A percentile compares a stretch with the other conserved stretches of the same genome.
Evolutionary conservation across 2,797 vertebrate species (phyloP).

Genomic region (Rhyacichthys aspro): DNA sequence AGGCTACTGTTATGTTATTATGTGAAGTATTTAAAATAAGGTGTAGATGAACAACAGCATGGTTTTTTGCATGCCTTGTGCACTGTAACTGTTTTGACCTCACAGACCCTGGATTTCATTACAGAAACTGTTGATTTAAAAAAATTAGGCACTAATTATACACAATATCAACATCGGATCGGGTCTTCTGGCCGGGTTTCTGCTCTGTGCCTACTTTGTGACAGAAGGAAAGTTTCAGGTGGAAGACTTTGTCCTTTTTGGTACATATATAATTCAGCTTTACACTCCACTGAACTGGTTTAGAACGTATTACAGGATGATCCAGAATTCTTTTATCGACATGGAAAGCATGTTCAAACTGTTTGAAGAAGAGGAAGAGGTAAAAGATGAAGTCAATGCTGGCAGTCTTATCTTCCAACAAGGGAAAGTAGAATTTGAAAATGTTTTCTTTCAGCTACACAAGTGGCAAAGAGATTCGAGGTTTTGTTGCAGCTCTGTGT

Average conservation of each 20-base stretch:
- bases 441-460: slow-evolving; percentile 91
- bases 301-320: slow-evolving; percentile 98
- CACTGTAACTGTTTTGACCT: too few species aligned
- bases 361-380: slow-evolving; percentile 90
- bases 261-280: too few species aligned
- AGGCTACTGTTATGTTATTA: too few species aligned
- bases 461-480: too few species aligned
- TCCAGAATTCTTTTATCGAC: slow-evolving; percentile 96
- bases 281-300: slow-evolving; percentile 98
- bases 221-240: slow-evolving; percentile 91
- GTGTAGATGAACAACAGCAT: too few species aligned
- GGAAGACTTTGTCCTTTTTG: slow-evolving; percentile 94
- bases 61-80: too few species aligned
- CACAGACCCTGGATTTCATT: too few species aligned
- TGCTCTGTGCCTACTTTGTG: slow-evolving; percentile 95
- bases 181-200: slow-evolving; percentile 89
- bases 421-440: slow-evolving; percentile 93
- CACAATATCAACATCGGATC: slow-evolving; percentile 89
- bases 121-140: too few species aligned
- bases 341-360: slow-evolving; percentile 99
- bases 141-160: too few species aligned
- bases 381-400: slow-evolving; percentile 88
- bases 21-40: too few species aligned
- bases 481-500: too few species aligned
- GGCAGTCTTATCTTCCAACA: slow-evolving; percentile 75